phyloP scores from a whole-genome alignment of 2,888 invertebrate species.

The Gryllus longicercus region DNA sequence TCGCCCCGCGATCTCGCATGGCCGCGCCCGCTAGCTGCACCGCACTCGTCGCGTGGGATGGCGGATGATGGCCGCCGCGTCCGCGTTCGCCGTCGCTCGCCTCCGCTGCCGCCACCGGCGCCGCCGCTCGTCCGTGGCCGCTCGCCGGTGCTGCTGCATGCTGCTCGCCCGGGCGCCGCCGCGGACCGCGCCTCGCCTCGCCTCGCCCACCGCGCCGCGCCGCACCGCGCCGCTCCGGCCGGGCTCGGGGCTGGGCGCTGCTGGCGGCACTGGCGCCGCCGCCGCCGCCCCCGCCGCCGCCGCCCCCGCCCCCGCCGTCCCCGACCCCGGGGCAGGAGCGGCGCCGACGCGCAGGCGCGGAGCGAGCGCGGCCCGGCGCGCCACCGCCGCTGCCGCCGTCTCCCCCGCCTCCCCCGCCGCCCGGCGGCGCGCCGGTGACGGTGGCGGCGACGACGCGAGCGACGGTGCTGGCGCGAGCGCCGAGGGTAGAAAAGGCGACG shows the following conservation, averaged over 20 bases:
- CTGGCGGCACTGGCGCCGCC: constrained; percentile 4
- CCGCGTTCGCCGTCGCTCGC: not conserved
- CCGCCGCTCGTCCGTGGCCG: constrained; percentile 3
- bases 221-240: constrained; percentile 1
- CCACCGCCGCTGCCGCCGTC: not conserved
- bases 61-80: not conserved
- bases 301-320: not conserved
- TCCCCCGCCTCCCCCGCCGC: not conserved
- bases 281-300: not conserved
- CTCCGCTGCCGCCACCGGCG: constrained; percentile 4
- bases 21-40: not conserved
- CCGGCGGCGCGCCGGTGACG: not conserved
- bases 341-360: not conserved
- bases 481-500: too few species aligned
- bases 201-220: not conserved
- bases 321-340: not conserved
- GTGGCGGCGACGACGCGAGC: too few species aligned
- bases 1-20: constrained; percentile 6
- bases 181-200: not conserved
- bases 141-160: not conserved
- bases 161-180: not conserved
- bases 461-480: not conserved
- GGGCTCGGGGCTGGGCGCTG: constrained; percentile 11
- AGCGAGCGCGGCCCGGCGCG: not conserved
- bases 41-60: not conserved